phyloP scores from a whole-genome alignment of 2,888 invertebrate genomes.

The Drosophila hawaiiensis region DNA sequence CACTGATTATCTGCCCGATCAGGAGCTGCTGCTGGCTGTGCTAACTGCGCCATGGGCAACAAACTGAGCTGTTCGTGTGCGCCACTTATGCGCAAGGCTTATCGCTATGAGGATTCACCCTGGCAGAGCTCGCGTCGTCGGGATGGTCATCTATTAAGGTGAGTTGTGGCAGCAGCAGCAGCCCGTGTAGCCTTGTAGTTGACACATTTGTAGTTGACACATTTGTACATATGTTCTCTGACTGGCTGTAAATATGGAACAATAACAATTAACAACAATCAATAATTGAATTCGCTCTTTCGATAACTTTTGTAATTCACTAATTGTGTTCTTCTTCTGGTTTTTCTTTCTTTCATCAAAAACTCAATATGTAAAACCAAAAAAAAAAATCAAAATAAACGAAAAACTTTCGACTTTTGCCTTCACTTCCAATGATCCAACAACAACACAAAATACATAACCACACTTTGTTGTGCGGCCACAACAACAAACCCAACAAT shows the following conservation, averaged over 20 bases:
- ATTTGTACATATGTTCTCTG: conserved; percentile 36
- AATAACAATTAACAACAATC: conserved; percentile 40
- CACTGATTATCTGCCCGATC: not conserved
- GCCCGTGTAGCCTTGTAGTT: conserved; percentile 25
- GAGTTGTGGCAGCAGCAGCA: conserved; percentile 34
- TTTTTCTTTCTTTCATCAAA: conserved; percentile 67
- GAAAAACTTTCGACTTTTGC: conserved; percentile 47
- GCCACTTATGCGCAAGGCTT: conserved; percentile 97
- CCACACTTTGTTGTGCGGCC: conserved; percentile 34
- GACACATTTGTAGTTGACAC: conserved; percentile 31
- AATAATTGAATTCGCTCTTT: conserved; percentile 69
- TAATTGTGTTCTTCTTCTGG: conserved; percentile 74
- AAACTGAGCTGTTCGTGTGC: conserved; percentile 99
- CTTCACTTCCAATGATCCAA: conserved; percentile 49
- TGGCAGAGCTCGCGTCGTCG: conserved; percentile 95
- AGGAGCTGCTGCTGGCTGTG: conserved; percentile 85
- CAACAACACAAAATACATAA: conserved; percentile 34
- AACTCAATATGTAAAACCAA: conserved; percentile 30
- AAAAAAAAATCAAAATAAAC: conserved; percentile 12
- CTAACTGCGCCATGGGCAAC: conserved; percentile 95
- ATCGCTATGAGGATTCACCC: conserved; percentile 98
- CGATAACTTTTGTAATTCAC: conserved; percentile 69
- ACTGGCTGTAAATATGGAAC: conserved; percentile 42
- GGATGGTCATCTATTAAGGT: conserved; percentile 96
- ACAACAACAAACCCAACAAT: conserved; percentile 37